These are phyloP conservation scores for Urosaurus nigricauda DNA, from an alignment of 2,797 vertebrate genomes.

Conservation along the genomic window DNA sequence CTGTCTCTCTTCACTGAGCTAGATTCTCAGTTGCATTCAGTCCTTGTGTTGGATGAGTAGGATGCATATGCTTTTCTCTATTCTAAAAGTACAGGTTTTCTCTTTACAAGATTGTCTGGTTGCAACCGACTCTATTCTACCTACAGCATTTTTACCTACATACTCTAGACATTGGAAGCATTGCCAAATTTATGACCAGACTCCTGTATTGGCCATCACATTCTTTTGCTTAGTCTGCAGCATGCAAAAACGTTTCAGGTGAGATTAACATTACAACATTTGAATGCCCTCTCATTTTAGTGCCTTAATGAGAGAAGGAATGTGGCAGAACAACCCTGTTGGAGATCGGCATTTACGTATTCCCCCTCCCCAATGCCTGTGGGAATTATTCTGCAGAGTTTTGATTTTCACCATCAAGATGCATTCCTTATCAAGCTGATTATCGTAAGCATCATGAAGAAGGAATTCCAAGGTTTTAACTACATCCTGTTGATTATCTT, in stretches of 20 bases:
- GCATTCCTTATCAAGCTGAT: not conserved
- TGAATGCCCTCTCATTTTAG: not conserved
- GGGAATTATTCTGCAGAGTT: not conserved
- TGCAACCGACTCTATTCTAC: too few relatives aligned
- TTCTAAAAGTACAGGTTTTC: too few relatives aligned
- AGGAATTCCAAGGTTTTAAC: constrained; percentile 17
- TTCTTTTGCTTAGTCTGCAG: not conserved
- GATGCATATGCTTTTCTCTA: not conserved
- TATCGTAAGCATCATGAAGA: not conserved
- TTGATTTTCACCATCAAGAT: not conserved
- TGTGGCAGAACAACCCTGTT: not conserved
- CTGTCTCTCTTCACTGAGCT: not conserved
- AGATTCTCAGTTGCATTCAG: not conserved
- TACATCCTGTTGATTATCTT: constrained; percentile 14
- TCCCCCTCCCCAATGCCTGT: not conserved
- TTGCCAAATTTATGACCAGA: not conserved
- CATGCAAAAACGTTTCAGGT: too few relatives aligned
- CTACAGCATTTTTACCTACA: too few relatives aligned
- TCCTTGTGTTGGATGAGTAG: not conserved
- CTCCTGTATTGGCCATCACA: not conserved
- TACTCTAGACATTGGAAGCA: not conserved
- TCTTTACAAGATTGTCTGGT: too few relatives aligned
- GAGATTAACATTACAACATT: not conserved
- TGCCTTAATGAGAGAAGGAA: not conserved
- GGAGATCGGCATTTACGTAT: not conserved